Evolutionary conservation across 2,888 invertebrate species (phyloP).

Genomic region (Ischnura elegans): DNA sequence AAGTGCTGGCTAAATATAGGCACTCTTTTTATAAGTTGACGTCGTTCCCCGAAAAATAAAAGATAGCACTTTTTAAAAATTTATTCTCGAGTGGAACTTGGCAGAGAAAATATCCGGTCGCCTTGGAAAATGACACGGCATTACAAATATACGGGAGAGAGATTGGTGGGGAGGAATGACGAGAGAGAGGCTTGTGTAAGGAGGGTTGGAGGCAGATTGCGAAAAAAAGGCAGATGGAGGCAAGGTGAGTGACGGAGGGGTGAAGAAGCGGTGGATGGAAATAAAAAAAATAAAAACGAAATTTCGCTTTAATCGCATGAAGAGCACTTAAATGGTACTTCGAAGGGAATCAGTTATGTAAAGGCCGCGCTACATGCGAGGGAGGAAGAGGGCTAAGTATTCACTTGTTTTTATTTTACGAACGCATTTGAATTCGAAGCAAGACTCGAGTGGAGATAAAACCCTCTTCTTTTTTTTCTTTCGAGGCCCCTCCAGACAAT

Average conservation of each 20-base stretch:
- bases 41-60: neutral
- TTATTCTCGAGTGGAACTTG: neutral
- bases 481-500: neutral
- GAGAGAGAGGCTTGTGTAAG: neutral
- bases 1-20: neutral
- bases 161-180: neutral
- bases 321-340: neutral
- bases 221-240: neutral
- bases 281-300: neutral
- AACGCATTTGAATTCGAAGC: neutral
- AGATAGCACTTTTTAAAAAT: too few relatives aligned
- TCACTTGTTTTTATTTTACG: neutral
- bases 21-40: neutral
- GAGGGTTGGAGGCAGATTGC: neutral
- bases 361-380: neutral
- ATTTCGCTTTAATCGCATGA: constrained; percentile 11
- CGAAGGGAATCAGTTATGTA: neutral
- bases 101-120: neutral
- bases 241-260: neutral
- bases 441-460: neutral
- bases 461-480: neutral
- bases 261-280: neutral
- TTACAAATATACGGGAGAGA: neutral
- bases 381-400: neutral
- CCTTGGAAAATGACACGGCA: neutral